phyloP scores from a whole-genome alignment of 1,140 invertebrate genomes.

The Aporrectodea caliginosa region DNA sequence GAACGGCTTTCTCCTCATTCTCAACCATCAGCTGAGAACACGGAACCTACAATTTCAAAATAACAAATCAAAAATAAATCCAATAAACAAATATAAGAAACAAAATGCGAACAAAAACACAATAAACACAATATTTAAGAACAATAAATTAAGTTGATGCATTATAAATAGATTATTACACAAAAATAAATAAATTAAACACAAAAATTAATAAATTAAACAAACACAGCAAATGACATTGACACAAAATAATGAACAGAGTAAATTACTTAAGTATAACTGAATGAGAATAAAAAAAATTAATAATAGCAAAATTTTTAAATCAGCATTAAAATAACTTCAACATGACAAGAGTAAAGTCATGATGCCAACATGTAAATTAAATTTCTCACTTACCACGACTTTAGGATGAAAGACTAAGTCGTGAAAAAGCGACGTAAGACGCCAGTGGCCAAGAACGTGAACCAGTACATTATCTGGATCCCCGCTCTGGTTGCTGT shows the following conservation, averaged over 20 bases:
- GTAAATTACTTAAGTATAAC: too few species aligned
- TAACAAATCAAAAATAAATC: not conserved
- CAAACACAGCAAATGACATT: too few species aligned
- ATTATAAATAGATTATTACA: too few species aligned
- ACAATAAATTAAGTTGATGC: too few species aligned
- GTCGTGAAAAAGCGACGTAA: constrained; percentile 49
- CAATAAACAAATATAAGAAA: not conserved
- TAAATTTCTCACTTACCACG: constrained; percentile 38
- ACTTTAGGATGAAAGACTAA: constrained; percentile 45
- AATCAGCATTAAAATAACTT: too few species aligned
- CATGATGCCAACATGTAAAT: too few species aligned
- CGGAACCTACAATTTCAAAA: constrained; percentile 39
- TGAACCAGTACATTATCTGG: constrained; percentile 49
- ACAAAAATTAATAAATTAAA: too few species aligned
- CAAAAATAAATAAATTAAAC: too few species aligned
- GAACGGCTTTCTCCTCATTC: constrained; percentile 33
- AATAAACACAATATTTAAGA: not conserved
- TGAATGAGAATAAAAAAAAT: too few species aligned
- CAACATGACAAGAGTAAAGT: too few species aligned
- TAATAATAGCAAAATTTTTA: too few species aligned
- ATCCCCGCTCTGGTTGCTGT: constrained; percentile 50
- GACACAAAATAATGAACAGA: too few species aligned
- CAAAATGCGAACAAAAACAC: not conserved
- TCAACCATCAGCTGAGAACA: constrained; percentile 41
- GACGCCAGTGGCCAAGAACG: constrained; percentile 48